Evolutionary conservation across 2,797 vertebrate species (phyloP), one percentile per base, ranked within the genome.

Genomic region (Rhinoraja longicauda): DNA sequence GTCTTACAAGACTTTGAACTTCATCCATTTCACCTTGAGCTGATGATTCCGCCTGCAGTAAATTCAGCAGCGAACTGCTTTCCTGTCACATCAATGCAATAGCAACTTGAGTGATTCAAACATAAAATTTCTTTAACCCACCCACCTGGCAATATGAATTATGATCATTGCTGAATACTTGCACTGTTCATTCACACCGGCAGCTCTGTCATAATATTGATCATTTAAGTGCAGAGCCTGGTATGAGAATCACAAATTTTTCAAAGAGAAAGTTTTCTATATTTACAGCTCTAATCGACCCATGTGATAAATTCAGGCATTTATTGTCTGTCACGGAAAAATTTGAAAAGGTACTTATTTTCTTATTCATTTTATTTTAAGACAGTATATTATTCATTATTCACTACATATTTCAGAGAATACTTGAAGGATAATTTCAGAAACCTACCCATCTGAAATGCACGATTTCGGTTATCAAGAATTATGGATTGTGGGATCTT

Each of bases 1-100:
- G 98, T 94, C 96, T 96, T 93, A 99, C 95, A 32, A 96, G 96
- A 93, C 96, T 96, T 95, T 96, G 97, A n/a, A 95, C 81, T 90
- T 97, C 97, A 93, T 97, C 97, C 1, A 93, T 72, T 93, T 97
- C 96, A 93, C 94, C 96, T 77, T 62, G 95, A 1, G 93, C 94
- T 93, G 96, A 96, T 1, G 96, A 96, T 94, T 98, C 98, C 62
- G 94, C 93, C 39, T 94, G 94, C 73, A 98, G 94, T 79, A 98
- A 94, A 93, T 95, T 94, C 93, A 96, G 93, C 57, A 98, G 94
- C 64, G 97, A 96, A 93, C 95, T 96, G 45, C 96, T 94, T 79
- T 96, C 96, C 97, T 97, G 79, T 73, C 81, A 93, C 36, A 81
- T 36, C 36, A 93, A 57, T 45, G n/a, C 4, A 75, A 75, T 29